These are phyloP conservation scores for Zelleria hepariella DNA, from an alignment of 2,888 invertebrate species.

Conservation along the genomic window DNA sequence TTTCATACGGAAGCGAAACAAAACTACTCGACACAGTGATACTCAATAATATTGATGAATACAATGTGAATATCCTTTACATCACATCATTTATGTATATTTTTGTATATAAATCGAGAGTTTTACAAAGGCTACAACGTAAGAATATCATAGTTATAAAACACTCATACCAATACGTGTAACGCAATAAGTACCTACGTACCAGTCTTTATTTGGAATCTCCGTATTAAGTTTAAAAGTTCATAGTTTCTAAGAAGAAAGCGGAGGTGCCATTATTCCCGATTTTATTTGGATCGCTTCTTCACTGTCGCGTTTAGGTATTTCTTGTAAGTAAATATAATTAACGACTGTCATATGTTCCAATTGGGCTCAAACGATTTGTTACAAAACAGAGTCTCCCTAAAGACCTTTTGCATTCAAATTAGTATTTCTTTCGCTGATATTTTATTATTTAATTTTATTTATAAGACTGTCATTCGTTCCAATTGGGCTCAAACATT, in stretches of 20 bases:
- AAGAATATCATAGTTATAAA: constrained; percentile 51
- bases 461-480: not conserved
- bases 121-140: constrained; percentile 52
- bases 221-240: constrained; percentile 60
- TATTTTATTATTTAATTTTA: constrained; percentile 1
- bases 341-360: too few relatives aligned
- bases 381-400: too few relatives aligned
- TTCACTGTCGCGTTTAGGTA: constrained; percentile 1
- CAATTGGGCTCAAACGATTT: too few relatives aligned
- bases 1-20: not conserved
- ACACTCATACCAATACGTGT: constrained; percentile 36
- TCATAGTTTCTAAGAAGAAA: constrained; percentile 50
- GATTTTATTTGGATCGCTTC: not conserved
- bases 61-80: constrained; percentile 27
- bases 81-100: constrained; percentile 62
- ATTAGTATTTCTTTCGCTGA: not conserved
- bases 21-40: constrained; percentile 27
- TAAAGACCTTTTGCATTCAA: too few relatives aligned
- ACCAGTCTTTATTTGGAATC: constrained; percentile 59
- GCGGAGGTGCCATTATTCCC: constrained; percentile 63
- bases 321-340: too few relatives aligned
- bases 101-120: constrained; percentile 66
- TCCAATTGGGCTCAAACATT: constrained; percentile 5
- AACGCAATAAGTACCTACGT: constrained; percentile 34
- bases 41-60: constrained; percentile 28